Conservation (phyloP, 92 coral and sea anemone genomes). For the Heteractis magnifica region DNA sequence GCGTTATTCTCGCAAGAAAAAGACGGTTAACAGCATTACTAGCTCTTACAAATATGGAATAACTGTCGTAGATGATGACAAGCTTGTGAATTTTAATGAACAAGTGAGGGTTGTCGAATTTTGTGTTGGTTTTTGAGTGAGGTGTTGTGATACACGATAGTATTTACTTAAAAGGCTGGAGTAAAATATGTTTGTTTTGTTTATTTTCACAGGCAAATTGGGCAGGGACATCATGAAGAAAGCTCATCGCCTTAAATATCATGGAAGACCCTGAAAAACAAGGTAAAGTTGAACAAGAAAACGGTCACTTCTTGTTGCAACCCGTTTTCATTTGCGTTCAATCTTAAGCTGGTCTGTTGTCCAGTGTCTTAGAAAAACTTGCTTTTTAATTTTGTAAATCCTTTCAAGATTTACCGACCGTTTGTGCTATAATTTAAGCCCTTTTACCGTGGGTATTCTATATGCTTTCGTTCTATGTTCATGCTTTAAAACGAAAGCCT, state of each 20-base stretch:
- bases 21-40: not conserved
- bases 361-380: not conserved
- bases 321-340: conserved; percentile 10
- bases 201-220: conserved; percentile 35
- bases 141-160: conserved; percentile 16
- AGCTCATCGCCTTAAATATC: conserved; percentile 45
- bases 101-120: conserved; percentile 19
- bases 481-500: conserved; percentile 2
- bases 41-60: not conserved
- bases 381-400: not conserved
- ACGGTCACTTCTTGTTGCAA: conserved; percentile 26
- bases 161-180: conserved; percentile 26
- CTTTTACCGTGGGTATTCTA: not conserved
- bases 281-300: conserved; percentile 46
- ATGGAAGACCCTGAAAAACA: conserved; percentile 81
- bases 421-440: conserved; percentile 1
- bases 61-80: conserved; percentile 29
- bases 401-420: not conserved
- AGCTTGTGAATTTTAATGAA: conserved; percentile 23
- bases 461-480: not conserved
- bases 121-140: conserved; percentile 4
- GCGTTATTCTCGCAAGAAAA: conserved; percentile 6
- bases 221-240: conserved; percentile 62
- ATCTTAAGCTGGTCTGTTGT: conserved; percentile 11
- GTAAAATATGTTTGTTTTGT: conserved; percentile 15